phyloP scores from a whole-genome alignment of 2,888 invertebrate genomes.

The Tribolium freemani region DNA sequence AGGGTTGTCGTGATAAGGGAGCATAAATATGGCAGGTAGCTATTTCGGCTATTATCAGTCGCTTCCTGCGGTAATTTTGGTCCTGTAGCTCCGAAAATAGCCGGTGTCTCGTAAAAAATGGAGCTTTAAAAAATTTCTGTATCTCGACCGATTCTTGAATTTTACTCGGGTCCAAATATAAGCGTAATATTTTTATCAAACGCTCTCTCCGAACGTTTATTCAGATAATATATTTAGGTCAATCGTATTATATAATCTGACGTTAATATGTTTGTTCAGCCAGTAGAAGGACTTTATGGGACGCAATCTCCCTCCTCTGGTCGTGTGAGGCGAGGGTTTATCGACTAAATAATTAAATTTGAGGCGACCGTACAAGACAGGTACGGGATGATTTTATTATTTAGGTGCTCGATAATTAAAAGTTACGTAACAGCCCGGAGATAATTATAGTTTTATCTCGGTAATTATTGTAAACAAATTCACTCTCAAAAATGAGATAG shows the following conservation, averaged over 20 bases:
- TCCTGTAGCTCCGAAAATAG: slow-evolving; percentile 6
- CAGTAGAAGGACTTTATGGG: slow-evolving; percentile 15
- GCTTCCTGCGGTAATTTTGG: slow-evolving; percentile 16
- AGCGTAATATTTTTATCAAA: slow-evolving; percentile 41
- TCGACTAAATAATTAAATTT: neutral
- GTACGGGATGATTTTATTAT: slow-evolving; percentile 1
- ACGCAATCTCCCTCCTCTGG: slow-evolving; percentile 7
- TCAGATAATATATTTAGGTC: slow-evolving; percentile 51
- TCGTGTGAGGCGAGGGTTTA: slow-evolving; percentile 6
- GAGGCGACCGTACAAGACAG: neutral
- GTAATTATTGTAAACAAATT: slow-evolving; percentile 9
- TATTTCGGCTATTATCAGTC: slow-evolving; percentile 24
- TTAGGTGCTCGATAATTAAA: slow-evolving; percentile 6
- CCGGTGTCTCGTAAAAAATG: neutral
- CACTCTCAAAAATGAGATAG: slow-evolving; percentile 11
- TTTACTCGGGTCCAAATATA: slow-evolving; percentile 1
- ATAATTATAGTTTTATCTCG: slow-evolving; percentile 10
- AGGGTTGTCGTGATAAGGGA: neutral
- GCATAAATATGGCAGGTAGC: slow-evolving; percentile 11
- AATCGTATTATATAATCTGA: slow-evolving; percentile 48
- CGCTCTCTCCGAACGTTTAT: slow-evolving; percentile 32
- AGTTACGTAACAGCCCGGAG: slow-evolving; percentile 11
- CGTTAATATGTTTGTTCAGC: slow-evolving; percentile 49
- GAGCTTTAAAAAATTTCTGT: slow-evolving; percentile 42
- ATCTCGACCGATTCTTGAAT: slow-evolving; percentile 24